These are phyloP conservation scores for Microcebus tavaratra DNA, from an alignment of 2,113 vertebrate genomes.

Conservation along the genomic window DNA sequence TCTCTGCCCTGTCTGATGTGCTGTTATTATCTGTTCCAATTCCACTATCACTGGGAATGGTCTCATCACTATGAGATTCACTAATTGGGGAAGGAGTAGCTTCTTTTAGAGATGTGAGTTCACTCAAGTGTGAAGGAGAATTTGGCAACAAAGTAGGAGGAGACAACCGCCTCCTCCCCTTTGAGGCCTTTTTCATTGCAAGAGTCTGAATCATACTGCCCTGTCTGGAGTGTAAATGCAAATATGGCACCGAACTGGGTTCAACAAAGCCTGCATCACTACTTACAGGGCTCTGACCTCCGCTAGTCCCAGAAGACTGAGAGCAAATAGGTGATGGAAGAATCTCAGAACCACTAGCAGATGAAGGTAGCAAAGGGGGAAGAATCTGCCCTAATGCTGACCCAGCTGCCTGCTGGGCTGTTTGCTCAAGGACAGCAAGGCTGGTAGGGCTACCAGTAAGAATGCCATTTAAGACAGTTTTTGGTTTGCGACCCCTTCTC, in stretches of 20 bases:
- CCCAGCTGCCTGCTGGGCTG: conserved; percentile 84
- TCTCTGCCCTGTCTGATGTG: conserved; percentile 92
- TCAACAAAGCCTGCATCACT: conserved; percentile 94
- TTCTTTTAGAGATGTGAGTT: conserved; percentile 91
- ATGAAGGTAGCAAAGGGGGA: conserved; percentile 87
- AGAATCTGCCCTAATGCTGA: conserved; percentile 84
- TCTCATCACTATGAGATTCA: conserved; percentile 97
- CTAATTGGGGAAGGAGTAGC: conserved; percentile 96
- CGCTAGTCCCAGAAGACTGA: conserved; percentile 89
- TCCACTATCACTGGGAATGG: conserved; percentile 93
- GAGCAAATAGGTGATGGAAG: conserved; percentile 93
- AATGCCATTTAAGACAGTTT: conserved; percentile 87
- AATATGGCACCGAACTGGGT: conserved; percentile 92
- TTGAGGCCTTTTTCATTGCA: conserved; percentile 90
- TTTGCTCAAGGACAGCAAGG: conserved; percentile 84
- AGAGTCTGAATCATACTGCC: conserved; percentile 88
- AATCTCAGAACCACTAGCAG: conserved; percentile 83
- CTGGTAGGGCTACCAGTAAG: conserved; percentile 76
- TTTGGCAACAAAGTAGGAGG: conserved; percentile 88
- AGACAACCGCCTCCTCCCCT: conserved; percentile 85
- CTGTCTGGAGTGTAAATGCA: conserved; percentile 85
- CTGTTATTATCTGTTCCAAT: conserved; percentile 96
- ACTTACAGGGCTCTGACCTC: conserved; percentile 92
- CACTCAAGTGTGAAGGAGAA: conserved; percentile 92
- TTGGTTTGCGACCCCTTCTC: conserved; percentile 96